phyloP scores from a whole-genome alignment of 2,113 vertebrate species.

The Pseudopipra pipra region DNA sequence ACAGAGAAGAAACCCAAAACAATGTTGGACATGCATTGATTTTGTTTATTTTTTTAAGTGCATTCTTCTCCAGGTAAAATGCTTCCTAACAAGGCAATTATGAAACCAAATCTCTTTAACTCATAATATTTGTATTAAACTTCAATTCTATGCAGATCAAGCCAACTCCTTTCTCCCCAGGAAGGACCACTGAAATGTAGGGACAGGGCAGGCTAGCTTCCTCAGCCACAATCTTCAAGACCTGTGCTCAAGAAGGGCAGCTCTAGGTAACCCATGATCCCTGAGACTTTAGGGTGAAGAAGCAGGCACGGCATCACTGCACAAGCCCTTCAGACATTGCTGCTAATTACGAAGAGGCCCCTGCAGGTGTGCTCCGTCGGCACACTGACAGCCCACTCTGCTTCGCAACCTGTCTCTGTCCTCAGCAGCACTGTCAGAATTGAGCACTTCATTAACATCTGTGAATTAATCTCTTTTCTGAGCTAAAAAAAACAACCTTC shows the following conservation, averaged over 20 bases:
- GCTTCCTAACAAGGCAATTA: not conserved
- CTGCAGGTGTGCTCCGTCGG: not conserved
- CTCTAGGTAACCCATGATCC: fast-evolving
- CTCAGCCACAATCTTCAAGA: not conserved
- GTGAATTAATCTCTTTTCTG: not conserved
- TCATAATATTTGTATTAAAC: not conserved
- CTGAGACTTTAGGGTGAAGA: not conserved
- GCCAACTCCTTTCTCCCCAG: not conserved
- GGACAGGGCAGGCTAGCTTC: not conserved
- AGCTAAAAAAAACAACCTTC: not conserved
- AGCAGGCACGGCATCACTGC: fast-evolving
- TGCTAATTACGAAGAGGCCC: not conserved
- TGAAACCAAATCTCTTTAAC: not conserved
- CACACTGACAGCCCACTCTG: not conserved
- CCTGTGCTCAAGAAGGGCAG: not conserved
- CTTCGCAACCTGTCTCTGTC: not conserved
- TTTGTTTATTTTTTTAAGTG: not conserved
- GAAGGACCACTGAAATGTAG: not conserved
- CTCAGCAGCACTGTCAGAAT: not conserved
- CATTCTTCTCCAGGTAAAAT: not conserved
- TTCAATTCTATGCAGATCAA: not conserved
- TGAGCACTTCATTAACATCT: not conserved
- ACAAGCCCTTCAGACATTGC: not conserved
- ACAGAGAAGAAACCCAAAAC: not conserved
- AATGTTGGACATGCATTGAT: not conserved